These are phyloP conservation scores for Drosophila borborema DNA, from an alignment of 2,888 invertebrate species.

Conservation along the genomic window DNA sequence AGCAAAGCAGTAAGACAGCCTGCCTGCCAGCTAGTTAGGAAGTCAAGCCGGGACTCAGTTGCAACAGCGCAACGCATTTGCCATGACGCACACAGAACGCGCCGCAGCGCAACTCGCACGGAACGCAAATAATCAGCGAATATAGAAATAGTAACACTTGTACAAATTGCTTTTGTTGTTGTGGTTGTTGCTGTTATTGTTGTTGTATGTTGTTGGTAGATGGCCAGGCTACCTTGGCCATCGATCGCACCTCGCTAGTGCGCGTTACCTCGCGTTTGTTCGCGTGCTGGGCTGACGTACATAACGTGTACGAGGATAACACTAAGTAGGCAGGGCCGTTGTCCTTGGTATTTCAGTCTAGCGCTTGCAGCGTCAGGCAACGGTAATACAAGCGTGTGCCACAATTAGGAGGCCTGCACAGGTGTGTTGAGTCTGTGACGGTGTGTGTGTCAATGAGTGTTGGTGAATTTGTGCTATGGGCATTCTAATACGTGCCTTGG, in stretches of 20 bases:
- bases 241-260: conserved; percentile 58
- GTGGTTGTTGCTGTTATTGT: background rate
- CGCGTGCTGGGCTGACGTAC: conserved; percentile 45
- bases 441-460: conserved; percentile 28
- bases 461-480: conserved; percentile 48
- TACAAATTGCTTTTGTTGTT: conserved; percentile 16
- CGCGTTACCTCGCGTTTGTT: conserved; percentile 30
- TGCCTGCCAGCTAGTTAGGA: conserved; percentile 58
- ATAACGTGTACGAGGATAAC: conserved; percentile 41
- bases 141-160: conserved; percentile 51
- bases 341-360: conserved; percentile 74
- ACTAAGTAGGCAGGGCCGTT: conserved; percentile 44
- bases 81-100: conserved; percentile 65
- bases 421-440: conserved; percentile 15
- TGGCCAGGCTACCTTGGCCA: conserved; percentile 61
- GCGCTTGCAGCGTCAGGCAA: conserved; percentile 46
- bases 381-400: conserved; percentile 29
- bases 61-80: conserved; percentile 75
- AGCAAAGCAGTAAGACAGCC: conserved; percentile 20
- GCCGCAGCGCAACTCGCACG: conserved; percentile 15
- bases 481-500: conserved; percentile 39
- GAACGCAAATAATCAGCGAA: conserved; percentile 20
- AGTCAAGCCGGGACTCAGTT: conserved; percentile 77
- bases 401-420: conserved; percentile 13
- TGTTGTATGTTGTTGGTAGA: background rate